Evolutionary conservation across 2,113 vertebrate genomes (phyloP).

Genomic region (Zapus hudsonius): DNA sequence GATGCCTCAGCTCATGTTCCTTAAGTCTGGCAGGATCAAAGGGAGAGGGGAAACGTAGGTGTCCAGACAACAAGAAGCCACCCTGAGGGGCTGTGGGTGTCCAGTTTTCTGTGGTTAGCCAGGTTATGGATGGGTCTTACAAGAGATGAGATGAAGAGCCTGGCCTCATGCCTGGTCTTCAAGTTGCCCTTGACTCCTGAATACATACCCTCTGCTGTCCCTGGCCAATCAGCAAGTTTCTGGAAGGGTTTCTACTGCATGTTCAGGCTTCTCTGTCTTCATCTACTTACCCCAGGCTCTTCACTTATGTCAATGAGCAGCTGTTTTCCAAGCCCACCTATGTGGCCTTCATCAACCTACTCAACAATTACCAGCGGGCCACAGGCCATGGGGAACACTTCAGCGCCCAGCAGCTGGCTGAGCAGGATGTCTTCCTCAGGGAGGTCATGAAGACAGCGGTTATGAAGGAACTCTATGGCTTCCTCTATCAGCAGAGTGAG

Average conservation of each 20-base stretch:
- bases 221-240: background rate
- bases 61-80: background rate
- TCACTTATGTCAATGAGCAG: slow-evolving; percentile 88
- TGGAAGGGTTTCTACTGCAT: background rate
- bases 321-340: slow-evolving; percentile 93
- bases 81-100: background rate
- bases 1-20: background rate
- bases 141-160: background rate
- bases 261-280: background rate
- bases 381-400: slow-evolving; percentile 90
- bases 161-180: background rate
- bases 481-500: slow-evolving; percentile 91
- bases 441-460: slow-evolving; percentile 91
- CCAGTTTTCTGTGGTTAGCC: background rate
- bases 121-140: background rate
- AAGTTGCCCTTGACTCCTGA: background rate
- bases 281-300: slow-evolving; percentile 86
- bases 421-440: slow-evolving; percentile 91
- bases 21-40: background rate
- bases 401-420: slow-evolving; percentile 86
- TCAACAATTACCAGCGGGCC: slow-evolving; percentile 93
- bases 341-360: slow-evolving; percentile 88
- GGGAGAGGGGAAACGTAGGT: background rate
- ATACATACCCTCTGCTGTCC: background rate
- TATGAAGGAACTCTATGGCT: slow-evolving; percentile 90